Evolutionary conservation across 2,797 vertebrate genomes (phyloP).

Genomic region (Oryzias dopingdopingensis): DNA sequence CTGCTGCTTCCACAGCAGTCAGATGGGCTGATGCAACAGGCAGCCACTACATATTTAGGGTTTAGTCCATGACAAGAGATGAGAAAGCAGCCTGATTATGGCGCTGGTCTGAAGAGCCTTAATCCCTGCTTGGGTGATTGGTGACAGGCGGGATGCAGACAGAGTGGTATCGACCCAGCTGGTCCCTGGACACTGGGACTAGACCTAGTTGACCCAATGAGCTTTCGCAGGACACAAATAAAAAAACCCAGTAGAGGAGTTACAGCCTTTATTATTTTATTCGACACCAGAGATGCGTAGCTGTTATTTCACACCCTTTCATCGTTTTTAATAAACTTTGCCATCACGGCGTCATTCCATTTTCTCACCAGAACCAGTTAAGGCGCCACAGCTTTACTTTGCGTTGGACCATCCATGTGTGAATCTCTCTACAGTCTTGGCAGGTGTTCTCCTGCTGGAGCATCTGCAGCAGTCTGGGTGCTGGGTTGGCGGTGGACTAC

Average conservation of each 20-base stretch:
- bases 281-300: no score
- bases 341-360: no score
- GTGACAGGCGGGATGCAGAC: conserved; percentile 18
- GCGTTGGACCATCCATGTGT: neutral
- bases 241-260: no score
- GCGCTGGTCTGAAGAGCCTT: conserved; percentile 40
- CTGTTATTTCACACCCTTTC: no score
- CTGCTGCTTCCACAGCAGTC: neutral
- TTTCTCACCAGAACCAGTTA: no score
- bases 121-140: conserved; percentile 55
- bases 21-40: conserved; percentile 18
- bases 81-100: conserved; percentile 50
- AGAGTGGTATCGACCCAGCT: neutral
- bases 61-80: conserved; percentile 49
- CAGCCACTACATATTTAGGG: conserved; percentile 35
- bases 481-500: conserved; percentile 45
- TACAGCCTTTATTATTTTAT: no score
- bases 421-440: conserved; percentile 24
- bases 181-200: no score
- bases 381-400: neutral
- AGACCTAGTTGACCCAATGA: no score
- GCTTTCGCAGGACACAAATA: no score
- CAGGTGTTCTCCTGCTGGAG: conserved; percentile 26
- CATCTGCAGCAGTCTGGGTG: conserved; percentile 12
- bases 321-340: no score